These are phyloP conservation scores for Rynchops niger DNA, from an alignment of 2,113 vertebrate species.

Conservation along the genomic window DNA sequence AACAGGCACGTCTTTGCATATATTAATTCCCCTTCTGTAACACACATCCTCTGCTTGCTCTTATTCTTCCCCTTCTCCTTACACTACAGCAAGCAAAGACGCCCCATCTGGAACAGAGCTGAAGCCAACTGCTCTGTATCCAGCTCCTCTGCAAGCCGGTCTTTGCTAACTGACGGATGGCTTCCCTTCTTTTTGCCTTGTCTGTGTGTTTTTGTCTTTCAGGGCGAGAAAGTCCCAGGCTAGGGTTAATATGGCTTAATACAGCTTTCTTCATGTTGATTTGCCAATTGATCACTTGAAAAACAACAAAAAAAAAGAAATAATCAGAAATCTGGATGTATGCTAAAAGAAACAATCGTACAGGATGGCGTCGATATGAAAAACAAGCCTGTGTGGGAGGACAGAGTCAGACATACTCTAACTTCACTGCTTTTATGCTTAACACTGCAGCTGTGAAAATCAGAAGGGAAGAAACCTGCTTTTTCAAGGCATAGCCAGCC, in stretches of 20 bases:
- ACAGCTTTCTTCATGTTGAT: neutral
- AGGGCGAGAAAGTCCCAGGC: neutral
- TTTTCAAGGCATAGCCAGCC: neutral
- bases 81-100: neutral
- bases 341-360: neutral
- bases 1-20: neutral
- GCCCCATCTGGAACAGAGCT: neutral
- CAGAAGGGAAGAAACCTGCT: neutral
- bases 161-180: neutral
- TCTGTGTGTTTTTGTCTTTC: neutral
- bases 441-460: conserved; percentile 11
- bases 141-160: neutral
- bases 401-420: neutral
- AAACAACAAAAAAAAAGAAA: neutral
- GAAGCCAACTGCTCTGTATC: neutral
- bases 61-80: neutral
- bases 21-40: neutral
- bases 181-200: neutral
- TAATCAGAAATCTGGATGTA: neutral
- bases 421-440: conserved; percentile 1
- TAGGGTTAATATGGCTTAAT: neutral
- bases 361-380: neutral
- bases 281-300: neutral
- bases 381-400: neutral
- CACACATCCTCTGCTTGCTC: neutral